phyloP scores from a whole-genome alignment of 2,797 vertebrate genomes.

The Chlorospingus flavigularis region DNA sequence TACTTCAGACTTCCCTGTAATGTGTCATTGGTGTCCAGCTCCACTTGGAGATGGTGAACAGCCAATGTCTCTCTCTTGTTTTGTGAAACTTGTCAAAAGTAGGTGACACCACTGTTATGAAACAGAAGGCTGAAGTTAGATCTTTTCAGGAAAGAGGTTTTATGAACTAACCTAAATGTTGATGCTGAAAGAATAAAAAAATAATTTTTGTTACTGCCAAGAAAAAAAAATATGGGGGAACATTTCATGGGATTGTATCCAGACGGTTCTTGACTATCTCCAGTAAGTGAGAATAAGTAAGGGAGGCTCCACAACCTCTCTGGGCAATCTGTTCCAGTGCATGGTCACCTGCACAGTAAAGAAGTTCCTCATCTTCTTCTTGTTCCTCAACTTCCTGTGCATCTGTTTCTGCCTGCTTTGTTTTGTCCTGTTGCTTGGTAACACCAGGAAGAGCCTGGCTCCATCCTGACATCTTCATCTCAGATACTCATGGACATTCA shows the following conservation, averaged over 20 bases:
- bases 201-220: neutral
- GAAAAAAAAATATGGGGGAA: neutral
- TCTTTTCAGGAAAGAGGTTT: neutral
- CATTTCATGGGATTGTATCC: neutral
- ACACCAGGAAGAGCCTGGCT: neutral
- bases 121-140: neutral
- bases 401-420: rapidly evolving
- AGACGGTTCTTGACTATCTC: neutral
- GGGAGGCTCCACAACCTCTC: neutral
- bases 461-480: neutral
- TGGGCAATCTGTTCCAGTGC: neutral
- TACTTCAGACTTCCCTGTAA: neutral
- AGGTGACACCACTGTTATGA: neutral
- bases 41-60: neutral
- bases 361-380: neutral
- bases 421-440: neutral
- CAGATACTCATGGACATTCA: neutral
- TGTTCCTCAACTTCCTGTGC: neutral
- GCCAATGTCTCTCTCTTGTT: rapidly evolving
- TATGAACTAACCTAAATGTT: neutral
- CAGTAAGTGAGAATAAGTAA: neutral
- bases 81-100: neutral
- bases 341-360: neutral
- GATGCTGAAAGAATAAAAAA: neutral
- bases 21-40: too few species aligned